Evolutionary conservation across 2,113 vertebrate genomes (phyloP).

Genomic region (Sprattus sprattus): DNA sequence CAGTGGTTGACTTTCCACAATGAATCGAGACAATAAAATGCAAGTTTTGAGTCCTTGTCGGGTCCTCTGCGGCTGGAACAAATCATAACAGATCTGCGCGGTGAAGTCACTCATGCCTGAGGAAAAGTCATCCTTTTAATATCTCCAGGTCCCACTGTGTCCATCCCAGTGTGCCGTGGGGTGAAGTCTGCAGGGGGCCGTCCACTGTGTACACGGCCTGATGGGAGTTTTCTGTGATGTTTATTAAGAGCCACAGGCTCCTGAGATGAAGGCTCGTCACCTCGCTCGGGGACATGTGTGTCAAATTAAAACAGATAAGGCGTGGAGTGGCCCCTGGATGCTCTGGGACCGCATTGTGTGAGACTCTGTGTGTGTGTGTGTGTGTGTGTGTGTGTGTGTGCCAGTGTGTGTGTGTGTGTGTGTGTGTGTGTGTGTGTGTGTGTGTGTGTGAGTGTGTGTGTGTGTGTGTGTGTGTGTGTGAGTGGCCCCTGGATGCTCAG

Average conservation of each 20-base stretch:
- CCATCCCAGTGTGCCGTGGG: background rate
- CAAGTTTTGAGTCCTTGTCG: background rate
- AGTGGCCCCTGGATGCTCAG: too few species aligned
- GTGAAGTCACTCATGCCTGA: background rate
- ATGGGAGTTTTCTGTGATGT: slow-evolving; percentile 15
- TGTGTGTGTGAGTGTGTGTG: too few species aligned
- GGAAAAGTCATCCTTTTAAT: background rate
- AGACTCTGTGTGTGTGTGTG: too few species aligned
- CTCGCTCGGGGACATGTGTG: slow-evolving; percentile 26
- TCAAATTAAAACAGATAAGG: slow-evolving; percentile 23
- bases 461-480: too few species aligned
- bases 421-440: too few species aligned
- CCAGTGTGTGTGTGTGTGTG: too few species aligned
- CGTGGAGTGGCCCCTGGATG: background rate
- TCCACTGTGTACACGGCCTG: background rate
- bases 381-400: too few species aligned
- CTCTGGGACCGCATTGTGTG: too few species aligned
- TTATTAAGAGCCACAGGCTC: slow-evolving; percentile 7
- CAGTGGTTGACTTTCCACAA: slow-evolving; percentile 9
- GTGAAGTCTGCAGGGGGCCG: background rate
- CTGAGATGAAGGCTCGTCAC: slow-evolving; percentile 25
- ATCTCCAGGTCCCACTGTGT: slow-evolving; percentile 1
- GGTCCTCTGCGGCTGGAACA: background rate
- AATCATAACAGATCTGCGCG: slow-evolving; percentile 2
- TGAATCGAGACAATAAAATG: background rate